These are phyloP conservation scores for Channa argus DNA, from an alignment of 2,113 vertebrate species.

Conservation along the genomic window DNA sequence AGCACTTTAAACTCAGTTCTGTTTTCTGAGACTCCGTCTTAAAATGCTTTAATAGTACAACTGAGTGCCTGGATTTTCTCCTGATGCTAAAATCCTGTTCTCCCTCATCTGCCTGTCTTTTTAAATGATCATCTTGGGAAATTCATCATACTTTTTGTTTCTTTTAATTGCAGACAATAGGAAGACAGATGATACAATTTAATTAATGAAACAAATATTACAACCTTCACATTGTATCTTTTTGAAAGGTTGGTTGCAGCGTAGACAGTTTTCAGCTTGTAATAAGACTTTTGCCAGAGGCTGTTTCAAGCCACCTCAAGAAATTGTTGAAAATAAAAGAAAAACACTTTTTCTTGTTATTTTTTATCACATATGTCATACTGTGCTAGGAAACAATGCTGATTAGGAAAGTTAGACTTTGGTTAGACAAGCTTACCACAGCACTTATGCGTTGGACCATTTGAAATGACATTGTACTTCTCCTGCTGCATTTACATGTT, in stretches of 20 bases:
- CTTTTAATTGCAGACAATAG: constrained; percentile 7
- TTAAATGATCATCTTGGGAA: constrained; percentile 65
- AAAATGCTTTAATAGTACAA: constrained; percentile 70
- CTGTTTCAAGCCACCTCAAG: constrained; percentile 33
- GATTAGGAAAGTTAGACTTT: constrained; percentile 38
- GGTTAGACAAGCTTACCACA: constrained; percentile 20
- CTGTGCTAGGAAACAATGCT: constrained; percentile 37
- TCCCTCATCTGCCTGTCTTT: constrained; percentile 69
- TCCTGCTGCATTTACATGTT: neutral
- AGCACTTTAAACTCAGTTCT: constrained; percentile 62
- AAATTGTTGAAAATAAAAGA: constrained; percentile 36
- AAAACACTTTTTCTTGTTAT: constrained; percentile 51
- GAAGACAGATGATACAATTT: constrained; percentile 43
- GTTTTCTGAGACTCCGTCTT: constrained; percentile 56
- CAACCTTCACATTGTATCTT: constrained; percentile 23
- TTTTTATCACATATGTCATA: constrained; percentile 50
- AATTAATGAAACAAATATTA: constrained; percentile 56
- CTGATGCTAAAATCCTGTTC: constrained; percentile 60
- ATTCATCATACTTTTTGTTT: constrained; percentile 38
- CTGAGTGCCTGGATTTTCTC: constrained; percentile 64
- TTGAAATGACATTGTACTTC: constrained; percentile 7
- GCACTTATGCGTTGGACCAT: neutral
- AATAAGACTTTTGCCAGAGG: constrained; percentile 46
- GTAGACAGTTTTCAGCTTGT: constrained; percentile 20
- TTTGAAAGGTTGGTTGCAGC: constrained; percentile 9